Evolutionary conservation across 1,140 invertebrate genomes (phyloP).

Genomic region (Nasonia vitripennis): DNA sequence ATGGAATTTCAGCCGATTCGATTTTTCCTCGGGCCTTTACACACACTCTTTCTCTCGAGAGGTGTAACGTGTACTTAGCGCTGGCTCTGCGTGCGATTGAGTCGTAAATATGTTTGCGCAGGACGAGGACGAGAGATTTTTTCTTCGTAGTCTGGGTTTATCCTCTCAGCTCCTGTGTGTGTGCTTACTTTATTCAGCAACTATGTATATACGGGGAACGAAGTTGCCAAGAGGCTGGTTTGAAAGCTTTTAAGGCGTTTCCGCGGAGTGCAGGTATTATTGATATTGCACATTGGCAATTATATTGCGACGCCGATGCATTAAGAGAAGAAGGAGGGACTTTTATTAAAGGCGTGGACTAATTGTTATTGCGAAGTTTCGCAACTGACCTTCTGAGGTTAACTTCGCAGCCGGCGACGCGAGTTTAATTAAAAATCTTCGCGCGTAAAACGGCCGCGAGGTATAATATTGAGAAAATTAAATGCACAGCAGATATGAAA

Average conservation of each 20-base stretch:
- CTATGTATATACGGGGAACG: not conserved
- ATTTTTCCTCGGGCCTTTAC: conserved; percentile 13
- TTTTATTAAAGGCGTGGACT: not conserved
- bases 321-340: not conserved
- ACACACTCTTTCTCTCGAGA: not conserved
- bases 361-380: not conserved
- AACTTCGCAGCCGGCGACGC: not conserved
- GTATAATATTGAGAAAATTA: not conserved
- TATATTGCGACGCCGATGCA: not conserved
- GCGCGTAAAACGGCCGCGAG: not conserved
- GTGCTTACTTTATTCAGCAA: not conserved
- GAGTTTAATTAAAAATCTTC: not conserved
- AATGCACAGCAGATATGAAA: not conserved
- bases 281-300: not conserved
- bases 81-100: not conserved
- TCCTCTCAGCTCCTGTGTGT: not conserved
- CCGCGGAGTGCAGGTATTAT: not conserved
- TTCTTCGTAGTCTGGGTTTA: not conserved
- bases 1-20: conserved; percentile 14
- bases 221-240: not conserved
- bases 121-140: not conserved
- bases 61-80: not conserved
- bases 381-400: not conserved
- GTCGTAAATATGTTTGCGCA: conserved; percentile 13
- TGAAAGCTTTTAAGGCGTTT: conserved; percentile 15